These are phyloP conservation scores for Megaceryle alcyon DNA, from an alignment of 2,797 vertebrate species.

Conservation along the genomic window DNA sequence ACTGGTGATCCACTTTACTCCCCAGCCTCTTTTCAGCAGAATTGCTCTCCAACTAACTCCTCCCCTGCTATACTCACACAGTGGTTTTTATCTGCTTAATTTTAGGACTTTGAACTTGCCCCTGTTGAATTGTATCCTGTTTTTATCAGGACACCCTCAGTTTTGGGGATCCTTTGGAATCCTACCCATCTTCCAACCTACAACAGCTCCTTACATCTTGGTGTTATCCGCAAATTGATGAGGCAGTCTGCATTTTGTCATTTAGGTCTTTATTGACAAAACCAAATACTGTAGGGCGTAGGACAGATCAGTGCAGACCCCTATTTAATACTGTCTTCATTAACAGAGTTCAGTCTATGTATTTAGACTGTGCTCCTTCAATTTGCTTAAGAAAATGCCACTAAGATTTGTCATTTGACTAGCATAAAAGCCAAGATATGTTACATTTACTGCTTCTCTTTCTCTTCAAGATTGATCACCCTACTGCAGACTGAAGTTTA, in stretches of 20 bases:
- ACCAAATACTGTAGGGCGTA: neutral
- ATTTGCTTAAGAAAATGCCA: conserved; percentile 13
- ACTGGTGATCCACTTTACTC: neutral
- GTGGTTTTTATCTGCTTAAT: neutral
- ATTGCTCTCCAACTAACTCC: neutral
- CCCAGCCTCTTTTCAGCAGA: neutral
- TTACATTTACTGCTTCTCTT: neutral
- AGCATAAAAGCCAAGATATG: neutral
- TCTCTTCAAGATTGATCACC: conserved; percentile 8
- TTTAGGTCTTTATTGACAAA: neutral
- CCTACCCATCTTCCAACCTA: neutral
- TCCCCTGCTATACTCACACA: neutral
- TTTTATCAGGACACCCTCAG: neutral
- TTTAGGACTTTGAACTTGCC: neutral
- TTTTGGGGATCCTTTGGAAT: neutral
- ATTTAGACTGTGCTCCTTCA: neutral
- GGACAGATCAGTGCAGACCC: neutral
- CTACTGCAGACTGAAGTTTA: neutral
- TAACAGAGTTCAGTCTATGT: conserved; percentile 1
- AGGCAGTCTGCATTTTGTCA: neutral
- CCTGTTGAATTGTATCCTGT: accelerated
- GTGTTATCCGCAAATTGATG: neutral
- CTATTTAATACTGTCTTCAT: neutral
- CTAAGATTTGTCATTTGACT: conserved; percentile 8
- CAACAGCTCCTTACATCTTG: neutral